A percentile compares a stretch with the other conserved stretches of the same genome.
These are phyloP conservation scores for Mesochorus sp. DNA, from an alignment of 2,888 invertebrate species.

Conservation along the genomic window DNA sequence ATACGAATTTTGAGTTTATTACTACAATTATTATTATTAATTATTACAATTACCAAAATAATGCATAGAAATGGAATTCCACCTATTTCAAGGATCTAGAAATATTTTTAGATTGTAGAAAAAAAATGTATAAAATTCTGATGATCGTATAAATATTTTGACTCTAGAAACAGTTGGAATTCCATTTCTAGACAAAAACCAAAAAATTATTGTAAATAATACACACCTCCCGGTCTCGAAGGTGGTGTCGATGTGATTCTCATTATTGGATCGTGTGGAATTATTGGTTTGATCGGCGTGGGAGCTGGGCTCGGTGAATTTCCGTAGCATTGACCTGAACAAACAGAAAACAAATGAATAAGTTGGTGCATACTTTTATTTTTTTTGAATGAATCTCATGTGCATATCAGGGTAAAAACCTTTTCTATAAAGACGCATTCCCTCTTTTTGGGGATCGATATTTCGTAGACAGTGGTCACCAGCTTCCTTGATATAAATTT, in stretches of 20 bases:
- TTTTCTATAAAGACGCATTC: slow-evolving; percentile 85
- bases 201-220: not conserved
- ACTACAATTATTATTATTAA: no score
- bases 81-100: no score
- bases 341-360: not conserved
- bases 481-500: slow-evolving; percentile 87
- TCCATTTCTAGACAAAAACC: not conserved
- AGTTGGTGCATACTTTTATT: not conserved
- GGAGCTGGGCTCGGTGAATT: slow-evolving; percentile 81
- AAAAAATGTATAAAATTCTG: no score
- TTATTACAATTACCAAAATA: no score
- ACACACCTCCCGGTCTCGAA: slow-evolving; percentile 69
- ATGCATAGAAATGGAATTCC: no score
- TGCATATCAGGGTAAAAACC: slow-evolving; percentile 71
- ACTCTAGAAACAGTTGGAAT: no score
- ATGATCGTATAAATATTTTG: no score
- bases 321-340: slow-evolving; percentile 79
- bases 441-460: slow-evolving; percentile 84
- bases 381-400: not conserved
- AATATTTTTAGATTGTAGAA: no score
- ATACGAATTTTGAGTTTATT: no score
- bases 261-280: slow-evolving; percentile 76
- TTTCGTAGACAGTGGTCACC: slow-evolving; percentile 86
- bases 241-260: slow-evolving; percentile 73
- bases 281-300: slow-evolving; percentile 75